Evolutionary conservation across 2,888 invertebrate genomes (phyloP), one percentile per base, ranked within the genome.

Genomic region (Aphodius granarius): DNA sequence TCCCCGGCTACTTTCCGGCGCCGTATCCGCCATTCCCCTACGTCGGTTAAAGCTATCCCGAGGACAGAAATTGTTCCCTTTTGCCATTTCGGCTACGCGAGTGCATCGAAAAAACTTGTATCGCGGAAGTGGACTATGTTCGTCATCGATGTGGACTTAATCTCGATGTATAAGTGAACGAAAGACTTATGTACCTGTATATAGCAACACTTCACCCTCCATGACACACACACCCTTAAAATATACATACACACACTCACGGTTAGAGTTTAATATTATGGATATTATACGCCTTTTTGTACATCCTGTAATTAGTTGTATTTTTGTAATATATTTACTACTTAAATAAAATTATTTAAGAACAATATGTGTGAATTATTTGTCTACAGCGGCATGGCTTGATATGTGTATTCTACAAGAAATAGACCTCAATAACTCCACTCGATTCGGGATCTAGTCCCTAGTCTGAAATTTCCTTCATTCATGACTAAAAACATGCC

Each of bases 21-120:
- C 93, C 94, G 15, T 95, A 91, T 84, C 92, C 93, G 18, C 92
- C 92, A 18, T 95, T 89, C 85, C 94, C 94, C 3, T 95, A 91
- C 85, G 92, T 95, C 80, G 94, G 95, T 84, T 91, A 92, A 90
- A 84, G 68, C 75, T 68, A 71, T 20, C 9, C 20, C 21, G 15
- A 9, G 22, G 68, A 64, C 43, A 66, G 6, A 63, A 64, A 17
- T 17, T 23, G 23, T 13, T 13, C n/a, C 19, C 22, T 15, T 19
- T 6, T n/a, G 20, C 22, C 22, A 68, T 19, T 13, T 68, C 21
- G 43, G 13, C 43, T 13, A 43, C 43, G 43, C 43, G 43, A 43
- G 43, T 43, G 43, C 43, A 43, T 43, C 43, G 65, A 64, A 66
- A 73, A 74, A 68, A 74, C 73, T 68, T 74, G 63, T 73, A 66